Evolutionary conservation across 2,888 invertebrate species (phyloP).

Genomic region (Ganaspis brasiliensis): DNA sequence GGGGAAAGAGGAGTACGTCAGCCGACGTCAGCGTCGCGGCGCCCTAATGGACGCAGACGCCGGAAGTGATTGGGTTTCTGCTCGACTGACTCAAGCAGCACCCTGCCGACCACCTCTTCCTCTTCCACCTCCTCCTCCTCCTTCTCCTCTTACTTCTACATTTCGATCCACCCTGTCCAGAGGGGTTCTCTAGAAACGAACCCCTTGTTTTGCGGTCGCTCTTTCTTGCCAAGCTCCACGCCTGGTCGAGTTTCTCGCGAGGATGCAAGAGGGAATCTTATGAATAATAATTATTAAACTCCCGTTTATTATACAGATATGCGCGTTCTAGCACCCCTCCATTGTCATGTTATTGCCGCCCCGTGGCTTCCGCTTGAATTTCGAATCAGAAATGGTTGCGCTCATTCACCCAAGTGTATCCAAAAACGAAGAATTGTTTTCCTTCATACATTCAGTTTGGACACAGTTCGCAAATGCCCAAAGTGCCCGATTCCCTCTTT

Average conservation of each 20-base stretch:
- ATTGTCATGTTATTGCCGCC: slow-evolving; percentile 43
- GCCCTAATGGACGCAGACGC: slow-evolving; percentile 83
- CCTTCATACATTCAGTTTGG: no score
- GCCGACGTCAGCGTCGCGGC: slow-evolving; percentile 81
- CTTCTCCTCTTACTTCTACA: slow-evolving; percentile 64
- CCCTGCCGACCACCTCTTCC: slow-evolving; percentile 64
- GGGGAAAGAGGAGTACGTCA: slow-evolving; percentile 75
- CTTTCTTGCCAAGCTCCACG: slow-evolving; percentile 79
- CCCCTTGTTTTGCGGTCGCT: slow-evolving; percentile 78
- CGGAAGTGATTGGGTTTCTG: slow-evolving; percentile 84
- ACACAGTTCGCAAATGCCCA: no score
- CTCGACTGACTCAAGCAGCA: slow-evolving; percentile 80
- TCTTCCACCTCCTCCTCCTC: no score
- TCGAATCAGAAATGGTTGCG: slow-evolving; percentile 10
- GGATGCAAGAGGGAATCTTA: slow-evolving; percentile 70
- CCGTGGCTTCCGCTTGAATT: slow-evolving; percentile 22
- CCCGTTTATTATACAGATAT: slow-evolving; percentile 42
- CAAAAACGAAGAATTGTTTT: no score
- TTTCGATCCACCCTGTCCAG: slow-evolving; percentile 63
- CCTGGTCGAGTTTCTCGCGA: slow-evolving; percentile 72
- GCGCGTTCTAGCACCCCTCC: slow-evolving; percentile 27
- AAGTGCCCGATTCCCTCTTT: no score
- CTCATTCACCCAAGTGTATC: neutral
- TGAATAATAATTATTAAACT: slow-evolving; percentile 74
- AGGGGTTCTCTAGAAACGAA: slow-evolving; percentile 63